A percentile compares a stretch with the other conserved stretches of the same genome.
phyloP scores from a whole-genome alignment of 2,113 vertebrate genomes.

The Dasypus novemcinctus region DNA sequence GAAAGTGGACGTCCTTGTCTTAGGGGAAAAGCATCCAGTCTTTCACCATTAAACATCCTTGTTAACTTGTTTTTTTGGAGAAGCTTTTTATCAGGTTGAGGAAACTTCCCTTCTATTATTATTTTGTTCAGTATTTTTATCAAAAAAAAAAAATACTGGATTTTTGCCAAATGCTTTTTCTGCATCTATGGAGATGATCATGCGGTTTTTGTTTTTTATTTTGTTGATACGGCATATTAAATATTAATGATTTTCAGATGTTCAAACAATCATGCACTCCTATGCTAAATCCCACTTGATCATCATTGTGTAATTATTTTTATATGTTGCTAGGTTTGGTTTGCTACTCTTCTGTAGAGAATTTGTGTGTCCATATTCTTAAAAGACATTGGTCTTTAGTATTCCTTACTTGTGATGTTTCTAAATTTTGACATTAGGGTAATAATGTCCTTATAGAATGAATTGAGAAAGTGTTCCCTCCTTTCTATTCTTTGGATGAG shows the following conservation, averaged over 20 bases:
- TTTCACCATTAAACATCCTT: neutral
- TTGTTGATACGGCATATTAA: neutral
- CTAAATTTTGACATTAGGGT: neutral
- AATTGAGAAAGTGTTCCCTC: neutral
- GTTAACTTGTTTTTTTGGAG: neutral
- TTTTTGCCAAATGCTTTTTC: slow-evolving; percentile 16
- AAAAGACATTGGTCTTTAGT: neutral
- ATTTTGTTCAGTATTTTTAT: neutral
- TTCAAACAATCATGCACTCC: neutral
- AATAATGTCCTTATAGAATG: neutral
- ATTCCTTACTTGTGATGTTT: neutral
- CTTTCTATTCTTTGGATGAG: neutral
- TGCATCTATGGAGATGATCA: neutral
- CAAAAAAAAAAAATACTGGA: neutral
- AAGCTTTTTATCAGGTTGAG: neutral
- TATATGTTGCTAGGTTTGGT: neutral
- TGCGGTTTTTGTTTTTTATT: neutral
- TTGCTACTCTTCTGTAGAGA: neutral
- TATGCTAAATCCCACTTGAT: neutral
- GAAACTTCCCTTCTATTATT: neutral
- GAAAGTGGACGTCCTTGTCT: neutral
- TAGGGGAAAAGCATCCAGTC: neutral
- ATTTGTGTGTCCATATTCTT: neutral
- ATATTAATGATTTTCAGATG: neutral
- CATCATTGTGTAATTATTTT: neutral